Percentiles rank a stretch among this genome's conserved stretches.
Conservation (phyloP, 2,888 invertebrate species). For the Drosophila mulleri region DNA sequence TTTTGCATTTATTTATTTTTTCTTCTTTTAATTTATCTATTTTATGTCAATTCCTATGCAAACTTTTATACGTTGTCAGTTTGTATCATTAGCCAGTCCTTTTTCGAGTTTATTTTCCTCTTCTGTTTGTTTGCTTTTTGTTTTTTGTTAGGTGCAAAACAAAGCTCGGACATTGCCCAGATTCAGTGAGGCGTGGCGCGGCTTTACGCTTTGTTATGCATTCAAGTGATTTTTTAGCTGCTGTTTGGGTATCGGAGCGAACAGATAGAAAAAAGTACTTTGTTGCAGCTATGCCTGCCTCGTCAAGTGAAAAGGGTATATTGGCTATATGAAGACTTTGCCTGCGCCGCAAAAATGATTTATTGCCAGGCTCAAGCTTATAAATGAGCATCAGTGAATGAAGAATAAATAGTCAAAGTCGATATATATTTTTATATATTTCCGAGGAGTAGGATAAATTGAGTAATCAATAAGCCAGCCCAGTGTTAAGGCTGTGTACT, state of each 20-base stretch:
- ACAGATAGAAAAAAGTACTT: background rate
- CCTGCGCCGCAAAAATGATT: slow-evolving; percentile 2
- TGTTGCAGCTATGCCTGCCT: background rate
- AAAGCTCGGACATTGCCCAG: slow-evolving; percentile 28
- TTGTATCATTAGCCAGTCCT: slow-evolving; percentile 54
- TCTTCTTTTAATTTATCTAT: slow-evolving; percentile 18
- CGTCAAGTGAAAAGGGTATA: background rate
- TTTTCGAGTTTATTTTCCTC: slow-evolving; percentile 26
- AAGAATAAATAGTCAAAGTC: background rate
- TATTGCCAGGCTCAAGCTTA: background rate
- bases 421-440: background rate
- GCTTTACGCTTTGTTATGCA: slow-evolving; percentile 63
- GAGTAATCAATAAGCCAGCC: slow-evolving; percentile 4
- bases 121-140: background rate
- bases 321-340: background rate
- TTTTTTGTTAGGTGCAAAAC: slow-evolving; percentile 12
- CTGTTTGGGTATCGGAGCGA: slow-evolving; percentile 9
- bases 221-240: slow-evolving; percentile 50
- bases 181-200: slow-evolving; percentile 45
- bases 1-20: no score
- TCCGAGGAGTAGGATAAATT: background rate
- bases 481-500: slow-evolving; percentile 22
- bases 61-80: slow-evolving; percentile 58
- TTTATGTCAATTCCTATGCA: slow-evolving; percentile 38
- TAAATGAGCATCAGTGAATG: background rate